Evolutionary conservation across 2,797 vertebrate genomes (phyloP), one percentile per base, ranked within the genome.

Genomic region (Danio aesculapii): DNA sequence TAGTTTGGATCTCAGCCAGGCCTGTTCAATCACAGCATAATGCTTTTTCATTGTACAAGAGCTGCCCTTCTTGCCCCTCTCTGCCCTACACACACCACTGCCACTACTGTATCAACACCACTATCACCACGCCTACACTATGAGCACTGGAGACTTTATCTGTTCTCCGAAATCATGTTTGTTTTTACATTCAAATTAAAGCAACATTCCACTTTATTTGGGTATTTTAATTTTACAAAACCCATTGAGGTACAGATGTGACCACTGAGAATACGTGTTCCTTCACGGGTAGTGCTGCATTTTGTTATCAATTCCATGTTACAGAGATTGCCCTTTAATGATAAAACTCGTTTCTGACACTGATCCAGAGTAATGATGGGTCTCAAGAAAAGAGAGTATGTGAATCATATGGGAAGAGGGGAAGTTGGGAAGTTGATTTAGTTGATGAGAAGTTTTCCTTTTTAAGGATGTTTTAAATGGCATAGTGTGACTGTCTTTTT

Each of bases 21-120:
- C 79, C 63, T 88, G 87, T 91, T 91, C 89, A 92, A 90, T 93
- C 90, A 91, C 85, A 87, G 71, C 87, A 87, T 89, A 89, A 90
- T 90, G 88, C 86, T 84, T 84, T 88, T 86, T 90, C 85, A 83
- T 87, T 84, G 83, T 82, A 89, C 13, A 87, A 66, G 59, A 62
- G 81, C 84, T 75, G 76, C 80, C 50, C 71, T 67, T 64, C 44
- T 63, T 41, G 63, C 61, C 69, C 69, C 43, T 30, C 49, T 67
- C 43, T 75, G 19, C 43, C 43, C 76, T n/a, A n/a, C 71, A 52
- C 55, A 75, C 43, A 68, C 50, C 57, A 72, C n/a, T 11, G 46
- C 50, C 59, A 75, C 67, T 64, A 49, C 59, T 62, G 30, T 52
- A 72, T 68, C 59, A 30, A 21, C 59, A 64, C 21, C 52, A 19